A percentile compares a stretch with the other conserved stretches of the same genome.
These are phyloP conservation scores for Leucosticte australis DNA, from an alignment of 2,113 vertebrate genomes.

Conservation along the genomic window DNA sequence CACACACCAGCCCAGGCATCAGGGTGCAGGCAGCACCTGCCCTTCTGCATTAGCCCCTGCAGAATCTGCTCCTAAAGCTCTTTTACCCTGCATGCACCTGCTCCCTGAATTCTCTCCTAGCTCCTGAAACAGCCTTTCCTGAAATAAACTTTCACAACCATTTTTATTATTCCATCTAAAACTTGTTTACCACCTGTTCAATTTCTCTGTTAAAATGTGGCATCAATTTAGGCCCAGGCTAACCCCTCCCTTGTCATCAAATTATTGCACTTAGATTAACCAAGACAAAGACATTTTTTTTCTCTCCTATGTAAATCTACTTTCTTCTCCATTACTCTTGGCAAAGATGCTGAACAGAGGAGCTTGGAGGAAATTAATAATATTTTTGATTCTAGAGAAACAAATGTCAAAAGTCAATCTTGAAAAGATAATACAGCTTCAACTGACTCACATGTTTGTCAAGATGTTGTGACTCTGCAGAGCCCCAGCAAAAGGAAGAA, in stretches of 20 bases:
- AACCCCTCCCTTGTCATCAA: background rate
- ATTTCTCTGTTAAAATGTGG: background rate
- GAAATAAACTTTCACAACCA: background rate
- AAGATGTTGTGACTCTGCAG: background rate
- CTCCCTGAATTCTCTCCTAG: background rate
- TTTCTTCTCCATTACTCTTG: background rate
- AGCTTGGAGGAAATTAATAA: constrained; percentile 8
- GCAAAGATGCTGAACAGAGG: background rate
- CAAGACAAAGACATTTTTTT: background rate
- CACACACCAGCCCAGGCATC: background rate
- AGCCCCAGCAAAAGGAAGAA: background rate
- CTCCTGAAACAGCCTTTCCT: background rate
- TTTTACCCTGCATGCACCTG: background rate
- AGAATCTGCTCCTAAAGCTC: background rate
- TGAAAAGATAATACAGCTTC: background rate
- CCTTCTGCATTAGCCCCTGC: background rate
- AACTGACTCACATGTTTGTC: background rate
- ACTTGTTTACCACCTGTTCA: background rate
- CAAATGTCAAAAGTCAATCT: background rate
- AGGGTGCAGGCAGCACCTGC: background rate
- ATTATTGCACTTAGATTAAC: background rate
- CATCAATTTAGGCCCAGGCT: background rate
- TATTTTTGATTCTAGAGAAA: constrained; percentile 20
- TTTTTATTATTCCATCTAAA: background rate
- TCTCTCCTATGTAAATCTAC: background rate